A percentile compares a stretch with the other conserved stretches of the same genome.
Evolutionary conservation across 2,113 vertebrate genomes (phyloP).

Genomic region (Plectropomus leopardus): DNA sequence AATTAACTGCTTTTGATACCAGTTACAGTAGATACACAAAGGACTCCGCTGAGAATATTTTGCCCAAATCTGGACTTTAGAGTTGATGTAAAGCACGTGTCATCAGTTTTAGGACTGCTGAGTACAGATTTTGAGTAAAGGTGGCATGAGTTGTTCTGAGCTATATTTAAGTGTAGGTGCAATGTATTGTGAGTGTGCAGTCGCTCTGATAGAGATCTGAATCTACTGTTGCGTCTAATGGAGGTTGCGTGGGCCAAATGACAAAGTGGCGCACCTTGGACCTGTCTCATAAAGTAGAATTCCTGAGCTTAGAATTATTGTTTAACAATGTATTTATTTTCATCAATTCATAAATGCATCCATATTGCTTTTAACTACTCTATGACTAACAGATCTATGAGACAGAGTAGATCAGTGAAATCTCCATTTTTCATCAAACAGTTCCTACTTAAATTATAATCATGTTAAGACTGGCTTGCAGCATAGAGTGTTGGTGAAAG

Average conservation of each 20-base stretch:
- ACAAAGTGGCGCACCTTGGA: background rate
- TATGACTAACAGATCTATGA: no score
- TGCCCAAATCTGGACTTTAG: constrained; percentile 3
- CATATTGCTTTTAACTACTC: background rate
- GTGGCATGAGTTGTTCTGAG: constrained; percentile 16
- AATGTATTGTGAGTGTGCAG: constrained; percentile 25
- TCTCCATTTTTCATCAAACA: no score
- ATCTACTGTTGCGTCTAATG: constrained; percentile 21
- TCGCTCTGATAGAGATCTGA: background rate
- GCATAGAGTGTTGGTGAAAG: background rate
- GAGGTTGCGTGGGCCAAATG: constrained; percentile 31
- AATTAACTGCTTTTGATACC: background rate
- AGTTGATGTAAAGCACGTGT: constrained; percentile 35
- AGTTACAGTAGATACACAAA: background rate
- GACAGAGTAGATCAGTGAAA: no score
- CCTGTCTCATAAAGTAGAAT: no score
- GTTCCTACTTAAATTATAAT: no score
- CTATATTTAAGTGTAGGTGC: constrained; percentile 66
- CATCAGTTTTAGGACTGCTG: constrained; percentile 38
- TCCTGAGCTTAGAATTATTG: no score
- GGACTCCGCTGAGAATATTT: background rate
- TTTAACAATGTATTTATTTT: background rate
- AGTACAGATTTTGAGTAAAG: constrained; percentile 40
- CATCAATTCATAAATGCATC: background rate
- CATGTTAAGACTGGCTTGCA: background rate